Base-by-base conservation (phyloP, 2,888 invertebrate species). In the Drosophila rellima region DNA sequence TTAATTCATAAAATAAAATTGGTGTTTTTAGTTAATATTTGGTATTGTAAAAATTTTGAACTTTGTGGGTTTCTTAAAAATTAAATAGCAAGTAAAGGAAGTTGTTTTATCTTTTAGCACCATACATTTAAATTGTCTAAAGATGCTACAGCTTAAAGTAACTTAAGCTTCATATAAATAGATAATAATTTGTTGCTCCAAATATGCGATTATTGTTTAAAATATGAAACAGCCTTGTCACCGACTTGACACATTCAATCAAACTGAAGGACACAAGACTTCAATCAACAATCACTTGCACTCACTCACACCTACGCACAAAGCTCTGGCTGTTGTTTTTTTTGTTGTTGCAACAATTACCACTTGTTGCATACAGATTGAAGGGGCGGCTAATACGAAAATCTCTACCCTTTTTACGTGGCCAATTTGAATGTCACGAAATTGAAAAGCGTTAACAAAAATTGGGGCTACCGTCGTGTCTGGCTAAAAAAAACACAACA, bases 361-460 rank as follows among this genome's bases (percentile, higher is more conserved):
- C 56, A 78, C 73, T 72, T 78, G 73, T 78, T 65, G 37, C 52
- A 71, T 56, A 40, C 44, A 13, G 35, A 40, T 51, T 44, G 10
- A 33, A 33, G 23, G 39, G 61, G 50, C 44, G 45, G 57, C 64
- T 75, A 80, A 80, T 76, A 59, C 65, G 55, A 65, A 74, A 80
- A 80, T 76, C 61, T 55, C 7, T 70, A 60, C 77, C 80, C 76
- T 76, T 80, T 76, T 76, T 75, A 80, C 60, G 80, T 80, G 76
- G 40, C 52, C 75, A 70, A 83, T 89, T 83, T 85, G 81, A 88
- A 82, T 88, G 88, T 89, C 90, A 83, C 86, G 86, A 82, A 71
- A 80, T 87, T 73, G 74, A 84, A 88, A 77, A 87, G 55, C 65
- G 57, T 68, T 59, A 61, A 54, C 51, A 54, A 59, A 63, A 70